Evolutionary conservation across 2,888 invertebrate genomes (phyloP), one percentile per base, ranked within the genome.

Genomic region (Trachelus tabidus): DNA sequence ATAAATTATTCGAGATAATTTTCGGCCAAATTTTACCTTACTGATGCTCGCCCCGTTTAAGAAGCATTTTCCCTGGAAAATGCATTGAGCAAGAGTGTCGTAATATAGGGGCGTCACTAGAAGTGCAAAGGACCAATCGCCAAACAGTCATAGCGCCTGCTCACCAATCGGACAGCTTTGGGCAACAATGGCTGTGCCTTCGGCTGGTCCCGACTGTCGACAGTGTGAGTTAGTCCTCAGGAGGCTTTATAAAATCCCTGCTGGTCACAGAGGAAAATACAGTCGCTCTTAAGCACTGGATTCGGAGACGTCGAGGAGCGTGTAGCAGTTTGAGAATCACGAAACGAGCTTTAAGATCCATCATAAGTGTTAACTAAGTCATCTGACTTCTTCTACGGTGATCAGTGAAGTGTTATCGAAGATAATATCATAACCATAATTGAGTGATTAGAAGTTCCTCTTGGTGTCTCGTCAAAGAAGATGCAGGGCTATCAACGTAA

Each of bases 401-500:
- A 56, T 23, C 56, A 56, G 56, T 56, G 56, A 56, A 56, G 56
- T 56, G 56, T 56, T 23, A 56, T 56, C 2, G 9, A 9, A 56
- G 56, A 56, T 56, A 56, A 23, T 23, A 56, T 56, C 9, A 9
- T 56, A 56, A 23, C 9, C 23, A 23, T 56, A 15, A 56, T 56
- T 56, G 56, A 56, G 56, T 56, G 56, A 56, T 23, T 23, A 9
- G 56, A 15, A 56, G 23, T 56, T 56, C 56, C 56, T 56, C 23
- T 23, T 23, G 56, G 56, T 56, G 15, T 56, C 56, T 56, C 56
- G 23, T 56, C 56, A 56, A 56, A 30, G 34, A 68, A 79, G 40
- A 89, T 90, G 89, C 87, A 87, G 68, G 85, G 88, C 4, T 89
- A 85, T 79, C 89, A 87, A 34, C 82, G 86, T 74, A 85, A 84